Evolutionary conservation across 2,797 vertebrate species (phyloP).

Genomic region (Platalea minor): DNA sequence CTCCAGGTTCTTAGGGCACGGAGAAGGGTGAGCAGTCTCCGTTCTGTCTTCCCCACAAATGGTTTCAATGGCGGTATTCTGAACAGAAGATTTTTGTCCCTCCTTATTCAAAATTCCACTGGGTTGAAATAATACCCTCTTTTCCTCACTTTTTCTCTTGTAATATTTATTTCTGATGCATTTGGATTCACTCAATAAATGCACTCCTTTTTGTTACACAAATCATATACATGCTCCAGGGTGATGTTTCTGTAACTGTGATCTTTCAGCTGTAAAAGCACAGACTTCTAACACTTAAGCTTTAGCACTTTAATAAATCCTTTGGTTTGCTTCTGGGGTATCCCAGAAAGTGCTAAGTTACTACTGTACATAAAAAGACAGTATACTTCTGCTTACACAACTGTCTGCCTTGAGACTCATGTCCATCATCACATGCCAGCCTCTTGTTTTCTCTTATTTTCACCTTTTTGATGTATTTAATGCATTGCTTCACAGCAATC

Average conservation of each 20-base stretch:
- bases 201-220: not conserved
- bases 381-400: not conserved
- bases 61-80: not conserved
- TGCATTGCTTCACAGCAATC: not conserved
- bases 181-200: not conserved
- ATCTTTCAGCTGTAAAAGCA: not conserved
- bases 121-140: not conserved
- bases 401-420: not conserved
- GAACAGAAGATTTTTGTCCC: not conserved
- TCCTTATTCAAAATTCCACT: not conserved
- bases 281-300: not conserved
- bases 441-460: not conserved
- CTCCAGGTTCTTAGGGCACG: not conserved
- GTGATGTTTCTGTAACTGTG: not conserved
- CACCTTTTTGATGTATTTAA: not conserved
- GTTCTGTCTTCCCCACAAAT: accelerated
- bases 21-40: not conserved
- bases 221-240: not conserved
- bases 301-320: not conserved
- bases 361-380: not conserved
- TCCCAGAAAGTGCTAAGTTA: not conserved
- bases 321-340: not conserved
- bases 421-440: not conserved
- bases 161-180: not conserved
- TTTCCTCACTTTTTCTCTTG: not conserved